These are phyloP conservation scores for Mus minutoides DNA, from an alignment of 2,797 vertebrate genomes.

Conservation along the genomic window DNA sequence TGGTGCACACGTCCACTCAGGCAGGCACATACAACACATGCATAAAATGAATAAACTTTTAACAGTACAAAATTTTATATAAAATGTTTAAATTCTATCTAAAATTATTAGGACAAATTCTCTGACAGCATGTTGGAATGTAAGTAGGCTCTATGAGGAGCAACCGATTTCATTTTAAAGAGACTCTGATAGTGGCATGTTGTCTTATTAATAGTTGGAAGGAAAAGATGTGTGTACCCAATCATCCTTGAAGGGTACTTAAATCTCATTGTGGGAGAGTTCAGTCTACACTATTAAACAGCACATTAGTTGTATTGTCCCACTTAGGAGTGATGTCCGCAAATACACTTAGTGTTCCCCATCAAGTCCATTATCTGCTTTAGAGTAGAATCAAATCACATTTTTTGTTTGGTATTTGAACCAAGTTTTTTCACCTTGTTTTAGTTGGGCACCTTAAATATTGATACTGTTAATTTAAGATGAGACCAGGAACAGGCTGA, in stretches of 20 bases:
- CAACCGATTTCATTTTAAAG: conserved; percentile 20
- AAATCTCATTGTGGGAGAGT: background rate
- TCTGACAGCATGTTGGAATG: conserved; percentile 17
- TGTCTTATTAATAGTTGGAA: conserved; percentile 14
- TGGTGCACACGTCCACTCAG: background rate
- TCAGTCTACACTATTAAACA: conserved; percentile 2
- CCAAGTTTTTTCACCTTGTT: conserved; percentile 48
- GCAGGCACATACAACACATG: background rate
- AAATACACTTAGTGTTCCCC: background rate
- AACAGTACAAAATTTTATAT: background rate
- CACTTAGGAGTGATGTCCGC: conserved; percentile 28
- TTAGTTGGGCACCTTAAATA: conserved; percentile 47
- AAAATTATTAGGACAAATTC: background rate
- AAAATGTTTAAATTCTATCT: background rate
- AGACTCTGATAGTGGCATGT: background rate
- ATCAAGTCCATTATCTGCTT: conserved; percentile 55
- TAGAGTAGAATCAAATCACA: conserved; percentile 18
- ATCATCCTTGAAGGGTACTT: conserved; percentile 13
- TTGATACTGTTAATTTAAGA: conserved; percentile 41
- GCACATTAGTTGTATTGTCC: background rate
- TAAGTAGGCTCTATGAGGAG: conserved; percentile 25
- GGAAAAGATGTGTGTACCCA: background rate
- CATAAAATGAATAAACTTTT: background rate
- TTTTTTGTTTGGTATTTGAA: conserved; percentile 17
- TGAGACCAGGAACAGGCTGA: conserved; percentile 21